A percentile compares a stretch with the other conserved stretches of the same genome.
Evolutionary conservation across 2,888 invertebrate species (phyloP).

Genomic region (Pollenia griseotomentosa): DNA sequence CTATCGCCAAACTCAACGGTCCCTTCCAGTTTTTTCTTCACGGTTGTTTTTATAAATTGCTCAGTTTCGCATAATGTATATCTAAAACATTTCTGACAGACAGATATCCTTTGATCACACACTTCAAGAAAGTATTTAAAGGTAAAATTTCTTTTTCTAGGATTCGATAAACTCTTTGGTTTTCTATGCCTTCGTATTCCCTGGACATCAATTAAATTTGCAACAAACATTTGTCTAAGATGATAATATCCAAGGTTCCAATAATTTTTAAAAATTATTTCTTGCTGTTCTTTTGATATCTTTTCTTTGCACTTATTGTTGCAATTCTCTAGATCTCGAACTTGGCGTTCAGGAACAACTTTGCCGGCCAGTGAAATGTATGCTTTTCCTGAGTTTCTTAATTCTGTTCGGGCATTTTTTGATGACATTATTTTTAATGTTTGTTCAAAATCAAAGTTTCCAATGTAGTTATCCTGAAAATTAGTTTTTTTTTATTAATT

Average conservation of each 20-base stretch:
- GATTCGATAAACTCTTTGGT: neutral
- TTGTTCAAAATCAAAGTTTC: neutral
- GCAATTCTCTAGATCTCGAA: neutral
- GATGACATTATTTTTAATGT: neutral
- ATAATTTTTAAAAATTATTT: conserved; percentile 5
- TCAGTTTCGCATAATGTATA: neutral
- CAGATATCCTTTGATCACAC: neutral
- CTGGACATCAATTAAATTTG: conserved; percentile 10
- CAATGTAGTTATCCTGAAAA: neutral
- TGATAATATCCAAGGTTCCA: conserved; percentile 8
- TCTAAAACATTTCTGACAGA: conserved; percentile 9
- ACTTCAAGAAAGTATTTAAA: conserved; percentile 6
- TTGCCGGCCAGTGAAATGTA: neutral
- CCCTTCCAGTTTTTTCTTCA: neutral
- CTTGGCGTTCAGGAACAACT: neutral
- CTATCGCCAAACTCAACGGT: neutral
- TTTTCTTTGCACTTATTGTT: conserved; percentile 17
- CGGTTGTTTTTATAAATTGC: conserved; percentile 9
- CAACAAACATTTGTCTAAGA: conserved; percentile 5
- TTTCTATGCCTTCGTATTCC: neutral
- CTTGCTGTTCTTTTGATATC: neutral
- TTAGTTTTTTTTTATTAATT: conserved; percentile 1
- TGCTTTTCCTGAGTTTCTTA: conserved; percentile 3
- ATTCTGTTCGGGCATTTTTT: neutral
- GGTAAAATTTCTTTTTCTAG: neutral